A percentile compares a stretch with the other conserved stretches of the same genome.
Evolutionary conservation across 2,888 invertebrate species (phyloP).

Genomic region (Sepioteuthis lessoniana): DNA sequence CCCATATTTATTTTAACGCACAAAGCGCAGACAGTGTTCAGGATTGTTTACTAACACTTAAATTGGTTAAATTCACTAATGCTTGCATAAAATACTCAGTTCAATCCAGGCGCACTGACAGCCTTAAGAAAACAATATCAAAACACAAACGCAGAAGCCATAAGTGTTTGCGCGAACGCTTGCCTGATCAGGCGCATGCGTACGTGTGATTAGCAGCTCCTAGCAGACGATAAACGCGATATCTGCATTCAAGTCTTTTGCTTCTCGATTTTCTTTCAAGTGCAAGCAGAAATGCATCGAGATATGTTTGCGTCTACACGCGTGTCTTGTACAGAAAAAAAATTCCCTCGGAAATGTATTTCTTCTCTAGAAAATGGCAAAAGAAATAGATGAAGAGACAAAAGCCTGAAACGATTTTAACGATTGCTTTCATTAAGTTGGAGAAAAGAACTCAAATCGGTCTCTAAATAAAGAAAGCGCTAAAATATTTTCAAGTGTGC

Average conservation of each 20-base stretch:
- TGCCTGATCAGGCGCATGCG: not conserved
- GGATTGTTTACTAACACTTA: not conserved
- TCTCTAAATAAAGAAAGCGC: too few relatives aligned
- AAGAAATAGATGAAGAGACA: not conserved
- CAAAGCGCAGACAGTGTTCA: not conserved
- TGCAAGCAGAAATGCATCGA: not conserved
- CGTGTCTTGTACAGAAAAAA: not conserved
- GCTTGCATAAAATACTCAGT: not conserved
- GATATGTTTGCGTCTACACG: not conserved
- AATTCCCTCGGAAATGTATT: not conserved
- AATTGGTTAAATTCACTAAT: not conserved
- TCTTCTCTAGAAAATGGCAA: too few relatives aligned
- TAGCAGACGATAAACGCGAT: not conserved
- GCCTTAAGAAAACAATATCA: not conserved
- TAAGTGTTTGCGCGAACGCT: not conserved
- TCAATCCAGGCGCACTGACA: not conserved
- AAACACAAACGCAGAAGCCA: not conserved
- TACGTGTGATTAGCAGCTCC: not conserved
- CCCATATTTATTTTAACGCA: not conserved
- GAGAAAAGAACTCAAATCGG: not conserved
- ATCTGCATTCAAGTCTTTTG: not conserved
- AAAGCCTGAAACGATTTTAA: not conserved
- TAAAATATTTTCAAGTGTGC: not conserved
- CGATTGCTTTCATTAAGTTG: not conserved
- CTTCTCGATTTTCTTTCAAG: not conserved